Evolutionary conservation across 2,113 vertebrate species (phyloP).

Genomic region (Labeo rohita): DNA sequence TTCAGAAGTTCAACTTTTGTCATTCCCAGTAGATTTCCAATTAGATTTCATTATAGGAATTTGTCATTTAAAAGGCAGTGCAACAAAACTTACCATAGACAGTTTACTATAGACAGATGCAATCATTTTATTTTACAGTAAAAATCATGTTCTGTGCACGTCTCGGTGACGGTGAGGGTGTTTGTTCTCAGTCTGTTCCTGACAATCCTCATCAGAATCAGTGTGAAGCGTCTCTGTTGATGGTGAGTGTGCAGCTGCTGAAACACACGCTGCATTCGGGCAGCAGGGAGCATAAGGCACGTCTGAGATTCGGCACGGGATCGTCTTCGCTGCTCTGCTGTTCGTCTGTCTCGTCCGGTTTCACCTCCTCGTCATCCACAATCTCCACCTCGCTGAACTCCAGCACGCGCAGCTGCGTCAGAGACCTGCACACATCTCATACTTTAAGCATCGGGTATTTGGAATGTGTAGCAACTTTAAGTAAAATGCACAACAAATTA

Average conservation of each 20-base stretch:
- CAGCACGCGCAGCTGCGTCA: constrained; percentile 68
- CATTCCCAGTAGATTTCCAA: too few species aligned
- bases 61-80: too few species aligned
- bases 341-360: constrained; percentile 49
- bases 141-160: background rate
- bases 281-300: constrained; percentile 68
- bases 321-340: constrained; percentile 53
- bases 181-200: too few species aligned
- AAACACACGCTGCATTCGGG: constrained; percentile 72
- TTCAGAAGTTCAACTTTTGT: too few species aligned
- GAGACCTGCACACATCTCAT: constrained; percentile 13
- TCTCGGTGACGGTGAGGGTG: background rate
- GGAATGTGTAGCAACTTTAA: too few species aligned
- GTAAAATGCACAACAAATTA: too few species aligned
- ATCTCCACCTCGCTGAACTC: constrained; percentile 77
- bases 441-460: too few species aligned
- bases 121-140: background rate
- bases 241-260: constrained; percentile 72
- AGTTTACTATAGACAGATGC: background rate
- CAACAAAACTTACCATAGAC: too few species aligned
- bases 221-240: constrained; percentile 54
- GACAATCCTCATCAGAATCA: background rate
- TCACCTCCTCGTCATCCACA: constrained; percentile 44
- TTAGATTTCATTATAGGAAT: too few species aligned
- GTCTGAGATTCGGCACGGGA: constrained; percentile 69